Base-by-base conservation (phyloP, 2,888 invertebrate genomes). In the Colostygia pectinataria region DNA sequence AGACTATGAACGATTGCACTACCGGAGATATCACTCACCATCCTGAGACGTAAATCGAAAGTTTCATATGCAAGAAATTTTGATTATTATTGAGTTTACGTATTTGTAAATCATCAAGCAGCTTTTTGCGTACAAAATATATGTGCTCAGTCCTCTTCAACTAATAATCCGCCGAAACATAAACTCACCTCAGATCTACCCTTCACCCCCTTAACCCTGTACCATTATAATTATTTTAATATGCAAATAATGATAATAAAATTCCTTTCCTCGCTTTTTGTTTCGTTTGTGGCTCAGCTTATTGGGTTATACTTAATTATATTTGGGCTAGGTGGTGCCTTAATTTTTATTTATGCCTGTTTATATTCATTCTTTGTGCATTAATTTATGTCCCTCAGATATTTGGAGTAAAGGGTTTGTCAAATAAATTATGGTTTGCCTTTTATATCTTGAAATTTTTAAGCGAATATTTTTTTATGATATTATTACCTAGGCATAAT, bases 241-340 rank as follows among this genome's bases (percentile, higher is more conserved):
- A 89, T 90, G 89, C 84, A 85, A 90, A 90, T 90, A 89, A 88
- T 83, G 77, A 84, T 89, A 89, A 89, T 89, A 86, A 89, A 87
- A 89, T 89, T 83, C 79, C 77, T 79, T 75, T 71, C 71, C 55
- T 71, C 69, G 63, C 65, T 72, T 81, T 85, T 83, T 84, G 83
- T 83, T 84, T 82, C 77, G 80, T 77, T 77, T 74, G 77, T 66
- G 74, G 68, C 72, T 56, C 65, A 65, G 80, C 71, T 86, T 88
- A 88, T 88, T 87, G 83, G 79, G 88, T 88, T 87, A 83, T 83
- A 72, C 77, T 76, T 81, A 83, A 85, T 85, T 81, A 78, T 79
- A 75, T 83, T 84, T 80, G 74, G 74, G 74, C 65, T 64, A 56
- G 65, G 66, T 61, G 63, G 65, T 59, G 47, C 70, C 73, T 77